Percentiles rank a stretch among this genome's conserved stretches.
Conservation (phyloP, 35 echinoderm and acorn worm genomes). For the Stichopus chloronotus region DNA sequence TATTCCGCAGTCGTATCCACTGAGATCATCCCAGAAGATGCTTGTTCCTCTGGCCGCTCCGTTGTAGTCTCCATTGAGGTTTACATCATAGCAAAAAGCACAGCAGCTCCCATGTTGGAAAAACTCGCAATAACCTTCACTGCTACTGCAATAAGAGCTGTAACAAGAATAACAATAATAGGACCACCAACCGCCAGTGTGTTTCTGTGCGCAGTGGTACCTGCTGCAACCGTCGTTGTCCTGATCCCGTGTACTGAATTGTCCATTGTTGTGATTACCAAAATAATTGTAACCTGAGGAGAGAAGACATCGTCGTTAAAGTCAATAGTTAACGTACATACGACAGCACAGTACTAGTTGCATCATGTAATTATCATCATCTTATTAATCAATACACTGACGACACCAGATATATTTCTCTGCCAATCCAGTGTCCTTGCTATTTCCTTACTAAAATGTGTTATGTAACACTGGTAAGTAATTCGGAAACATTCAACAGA, state of each 20-base stretch:
- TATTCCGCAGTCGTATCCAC: background rate
- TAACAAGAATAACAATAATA: background rate
- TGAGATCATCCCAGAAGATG: background rate
- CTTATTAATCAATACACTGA: too few species aligned
- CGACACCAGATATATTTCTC: too few species aligned
- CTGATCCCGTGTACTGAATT: background rate
- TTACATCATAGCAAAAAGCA: background rate
- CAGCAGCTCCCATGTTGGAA: background rate
- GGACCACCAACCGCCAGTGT: background rate
- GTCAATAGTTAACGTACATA: background rate
- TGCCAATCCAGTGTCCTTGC: too few species aligned
- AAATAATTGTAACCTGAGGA: background rate
- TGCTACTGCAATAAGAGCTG: background rate
- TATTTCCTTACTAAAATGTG: too few species aligned
- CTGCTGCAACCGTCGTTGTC: background rate
- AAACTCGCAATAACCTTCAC: background rate
- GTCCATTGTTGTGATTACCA: background rate
- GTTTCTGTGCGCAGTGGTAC: background rate
- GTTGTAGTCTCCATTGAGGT: background rate
- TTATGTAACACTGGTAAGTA: too few species aligned
- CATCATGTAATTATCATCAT: too few species aligned
- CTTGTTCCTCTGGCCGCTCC: background rate
- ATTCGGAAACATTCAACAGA: too few species aligned
- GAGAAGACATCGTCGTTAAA: background rate
- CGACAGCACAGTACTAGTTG: too few species aligned